These are phyloP conservation scores for Callionymus lyra DNA, from an alignment of 2,113 vertebrate genomes.

Conservation along the genomic window DNA sequence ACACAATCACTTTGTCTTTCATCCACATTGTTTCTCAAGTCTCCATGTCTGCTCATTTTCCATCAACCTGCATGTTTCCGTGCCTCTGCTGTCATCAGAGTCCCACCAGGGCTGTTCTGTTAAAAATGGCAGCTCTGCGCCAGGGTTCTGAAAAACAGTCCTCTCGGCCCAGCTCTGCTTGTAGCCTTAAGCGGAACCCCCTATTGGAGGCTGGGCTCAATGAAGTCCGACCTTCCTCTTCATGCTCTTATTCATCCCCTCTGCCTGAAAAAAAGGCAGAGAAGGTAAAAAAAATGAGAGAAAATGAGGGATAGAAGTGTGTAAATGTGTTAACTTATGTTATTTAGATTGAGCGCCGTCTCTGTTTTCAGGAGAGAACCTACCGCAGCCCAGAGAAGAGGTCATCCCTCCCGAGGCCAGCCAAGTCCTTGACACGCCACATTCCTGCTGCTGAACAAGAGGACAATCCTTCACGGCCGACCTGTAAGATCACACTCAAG, in stretches of 20 bases:
- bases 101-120: conserved; percentile 69
- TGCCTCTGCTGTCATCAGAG: conserved; percentile 65
- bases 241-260: conserved; percentile 61
- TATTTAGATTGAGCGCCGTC: no score
- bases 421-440: conserved; percentile 83
- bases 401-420: conserved; percentile 84
- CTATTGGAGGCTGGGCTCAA: conserved; percentile 66
- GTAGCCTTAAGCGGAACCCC: conserved; percentile 68
- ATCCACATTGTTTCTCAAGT: conserved; percentile 4
- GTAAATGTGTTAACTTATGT: no score
- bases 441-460: conserved; percentile 79
- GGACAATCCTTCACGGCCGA: conserved; percentile 76
- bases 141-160: conserved; percentile 59
- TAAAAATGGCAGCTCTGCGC: conserved; percentile 80
- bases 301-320: neutral
- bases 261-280: conserved; percentile 58
- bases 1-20: neutral
- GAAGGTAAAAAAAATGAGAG: conserved; percentile 77
- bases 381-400: conserved; percentile 86
- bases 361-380: conserved; percentile 70
- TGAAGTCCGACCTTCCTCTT: conserved; percentile 65
- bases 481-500: conserved; percentile 65
- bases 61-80: conserved; percentile 39
- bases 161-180: conserved; percentile 72
- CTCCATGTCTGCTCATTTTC: conserved; percentile 20